Evolutionary conservation across 2,797 vertebrate genomes (phyloP).

Genomic region (Echiichthys vipera): DNA sequence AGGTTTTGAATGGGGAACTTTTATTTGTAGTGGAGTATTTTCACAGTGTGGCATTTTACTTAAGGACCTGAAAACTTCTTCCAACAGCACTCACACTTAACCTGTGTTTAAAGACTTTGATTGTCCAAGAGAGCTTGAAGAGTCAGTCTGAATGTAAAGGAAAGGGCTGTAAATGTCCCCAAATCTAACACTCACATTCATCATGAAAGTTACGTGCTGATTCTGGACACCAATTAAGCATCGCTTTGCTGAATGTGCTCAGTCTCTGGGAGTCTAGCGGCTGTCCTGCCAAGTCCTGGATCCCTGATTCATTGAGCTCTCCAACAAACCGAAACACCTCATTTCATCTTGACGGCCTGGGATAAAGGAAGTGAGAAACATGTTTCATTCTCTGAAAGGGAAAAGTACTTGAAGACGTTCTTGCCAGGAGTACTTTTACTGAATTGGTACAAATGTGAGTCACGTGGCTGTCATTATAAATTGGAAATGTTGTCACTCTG

Average conservation of each 20-base stretch:
- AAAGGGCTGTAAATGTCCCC: not conserved
- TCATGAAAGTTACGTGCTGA: conserved; percentile 39
- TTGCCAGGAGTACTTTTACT: not conserved
- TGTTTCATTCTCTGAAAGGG: conserved; percentile 13
- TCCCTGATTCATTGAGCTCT: conserved; percentile 13
- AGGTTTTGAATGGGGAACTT: too few species aligned
- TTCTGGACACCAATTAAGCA: conserved; percentile 45
- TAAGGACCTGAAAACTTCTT: not conserved
- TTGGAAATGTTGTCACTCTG: not conserved
- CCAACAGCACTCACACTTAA: too few species aligned
- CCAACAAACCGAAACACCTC: conserved; percentile 24
- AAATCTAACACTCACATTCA: conserved; percentile 4
- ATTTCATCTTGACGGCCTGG: conserved; percentile 1
- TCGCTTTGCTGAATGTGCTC: conserved; percentile 34
- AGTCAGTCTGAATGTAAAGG: not conserved
- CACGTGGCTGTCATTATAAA: not conserved
- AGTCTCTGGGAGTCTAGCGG: conserved; percentile 11
- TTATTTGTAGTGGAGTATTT: too few species aligned
- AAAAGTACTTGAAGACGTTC: conserved; percentile 21
- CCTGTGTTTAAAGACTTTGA: too few species aligned
- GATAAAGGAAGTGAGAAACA: not conserved
- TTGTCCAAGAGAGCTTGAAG: not conserved
- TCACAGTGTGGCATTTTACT: too few species aligned
- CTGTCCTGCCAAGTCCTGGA: conserved; percentile 51
- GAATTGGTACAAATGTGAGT: not conserved